These are phyloP conservation scores for Venusia cambrica DNA, from an alignment of 2,888 invertebrate genomes.

Conservation along the genomic window DNA sequence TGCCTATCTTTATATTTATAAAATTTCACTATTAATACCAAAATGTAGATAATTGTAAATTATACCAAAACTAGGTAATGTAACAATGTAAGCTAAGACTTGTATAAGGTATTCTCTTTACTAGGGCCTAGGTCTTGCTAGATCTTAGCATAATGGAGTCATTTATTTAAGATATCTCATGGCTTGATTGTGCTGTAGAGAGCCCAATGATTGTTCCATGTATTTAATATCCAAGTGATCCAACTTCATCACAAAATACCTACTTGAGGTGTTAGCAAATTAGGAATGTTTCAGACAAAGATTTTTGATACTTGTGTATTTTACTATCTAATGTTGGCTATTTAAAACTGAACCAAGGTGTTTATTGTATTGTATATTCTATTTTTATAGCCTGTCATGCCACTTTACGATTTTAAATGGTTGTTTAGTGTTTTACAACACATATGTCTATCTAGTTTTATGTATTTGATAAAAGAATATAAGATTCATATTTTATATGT, in stretches of 20 bases:
- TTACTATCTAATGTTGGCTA: constrained; percentile 56
- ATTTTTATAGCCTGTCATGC: constrained; percentile 63
- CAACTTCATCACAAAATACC: constrained; percentile 13
- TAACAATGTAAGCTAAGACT: constrained; percentile 9
- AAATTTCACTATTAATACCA: constrained; percentile 59
- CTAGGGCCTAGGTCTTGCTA: constrained; percentile 8
- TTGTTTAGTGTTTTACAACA: constrained; percentile 52
- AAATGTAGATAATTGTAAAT: constrained; percentile 48
- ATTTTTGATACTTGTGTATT: constrained; percentile 20
- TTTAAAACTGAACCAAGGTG: constrained; percentile 59
- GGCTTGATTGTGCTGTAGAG: constrained; percentile 6
- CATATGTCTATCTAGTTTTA: constrained; percentile 56
- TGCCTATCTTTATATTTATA: constrained; percentile 66
- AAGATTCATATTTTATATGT: constrained; percentile 66
- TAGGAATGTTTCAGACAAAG: constrained; percentile 11
- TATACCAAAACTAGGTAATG: constrained; percentile 11
- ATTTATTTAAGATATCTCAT: constrained; percentile 2
- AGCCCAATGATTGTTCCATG: constrained; percentile 9
- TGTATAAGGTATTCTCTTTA: constrained; percentile 8
- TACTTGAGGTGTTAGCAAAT: neutral
- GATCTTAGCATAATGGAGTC: constrained; percentile 11
- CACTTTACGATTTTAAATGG: constrained; percentile 65
- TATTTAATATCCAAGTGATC: constrained; percentile 6
- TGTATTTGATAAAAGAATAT: constrained; percentile 55
- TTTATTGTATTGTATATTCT: too few species aligned